Base-by-base conservation (phyloP, 2,113 vertebrate species). In the Forbesichthys agassizii region DNA sequence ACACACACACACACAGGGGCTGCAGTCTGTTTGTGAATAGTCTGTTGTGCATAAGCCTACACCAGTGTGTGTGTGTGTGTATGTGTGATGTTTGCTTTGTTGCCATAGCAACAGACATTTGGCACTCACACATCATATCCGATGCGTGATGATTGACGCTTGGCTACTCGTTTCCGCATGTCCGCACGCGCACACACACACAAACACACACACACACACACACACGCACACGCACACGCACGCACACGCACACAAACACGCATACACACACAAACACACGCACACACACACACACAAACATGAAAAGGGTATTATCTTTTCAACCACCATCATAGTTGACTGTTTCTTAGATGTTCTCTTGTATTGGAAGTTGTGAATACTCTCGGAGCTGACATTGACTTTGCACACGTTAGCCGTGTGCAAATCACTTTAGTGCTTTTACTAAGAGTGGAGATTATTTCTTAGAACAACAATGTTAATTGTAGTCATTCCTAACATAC, bases 71-170 rank as follows among this genome's bases (percentile, higher is more conserved):
- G 0, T 20, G 48, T 63, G 42, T 48, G 16, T 16, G 20, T 20
- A 1, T 59, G 57, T 59, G 66, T 68, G 82, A 84, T 90, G 89
- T 90, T 89, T 90, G 88, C 88, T 86, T 82, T 88, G 89, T 90
- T 90, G 80, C 89, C 89, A 90, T 90, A 81, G 89, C 86, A 90
- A 90, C 89, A 90, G 86, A 83, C 84, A n/a, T 83, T 89, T 82
- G 78, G 78, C n/a, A 48, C 81, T 88, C 78, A 86, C 76, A 80
- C 80, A 85, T 88, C 82, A 88, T 79, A 84, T 88, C 89, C 78
- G 84, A 84, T 80, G 42, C 59, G 76, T 68, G 62, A 27, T 82
- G 89, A 90, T 79, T 89, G 88, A 90, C 82, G 74, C 76, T 80
- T 49, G 69, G 83, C 75, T 78, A 79, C 20, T 53, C 63, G 16